Base-by-base conservation (phyloP, 2,113 vertebrate species). In the Hydrochoerus hydrochaeris region DNA sequence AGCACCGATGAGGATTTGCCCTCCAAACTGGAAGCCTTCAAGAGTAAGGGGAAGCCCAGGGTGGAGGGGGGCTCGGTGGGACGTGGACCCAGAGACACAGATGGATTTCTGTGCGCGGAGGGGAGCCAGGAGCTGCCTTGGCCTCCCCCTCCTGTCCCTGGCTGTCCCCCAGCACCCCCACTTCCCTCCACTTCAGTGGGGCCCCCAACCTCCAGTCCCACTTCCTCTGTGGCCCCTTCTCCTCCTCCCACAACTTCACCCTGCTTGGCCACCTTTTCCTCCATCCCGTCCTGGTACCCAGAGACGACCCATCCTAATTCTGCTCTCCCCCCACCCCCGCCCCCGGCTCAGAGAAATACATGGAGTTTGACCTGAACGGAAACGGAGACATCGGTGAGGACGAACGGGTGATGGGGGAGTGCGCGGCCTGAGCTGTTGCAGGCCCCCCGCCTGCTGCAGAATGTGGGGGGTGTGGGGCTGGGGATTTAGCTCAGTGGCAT, bases 361-460 rank as follows among this genome's bases (percentile, higher is more conserved):
- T 99, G 99, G 99, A 99, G 80, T 99, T 99, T 97, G 99, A 99
- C 97, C 98, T 99, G 7, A 99, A 99, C 8, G 98, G 98, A 97
- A 98, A 99, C 10, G 99, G 99, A 88, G 99, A 99, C 24, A 99
- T 99, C n/a, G 99, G 99, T 99, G 84, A 98, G 97, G 82, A 57
- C 1, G 16, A 95, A 90, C 41, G 49, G 65, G 13, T 10, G 41
- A n/a, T 3, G 11, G 82, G 69, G 52, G 17, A 10, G 32, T 32
- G 38, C 71, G 44, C 60, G 54, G 30, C 16, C 63, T 49, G n/a
- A 52, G 58, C 71, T 57, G 41, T 35, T 4, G n/a, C 57, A 12
- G 46, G n/a, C 28, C 90, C 44, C 46, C 30, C 19, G 26, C 9
- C 5, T 26, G 69, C 24, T 78, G 60, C 38, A 26, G 49, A 57